Base-by-base conservation (phyloP, 2,797 vertebrate genomes). In the Sebastes aleutianus region DNA sequence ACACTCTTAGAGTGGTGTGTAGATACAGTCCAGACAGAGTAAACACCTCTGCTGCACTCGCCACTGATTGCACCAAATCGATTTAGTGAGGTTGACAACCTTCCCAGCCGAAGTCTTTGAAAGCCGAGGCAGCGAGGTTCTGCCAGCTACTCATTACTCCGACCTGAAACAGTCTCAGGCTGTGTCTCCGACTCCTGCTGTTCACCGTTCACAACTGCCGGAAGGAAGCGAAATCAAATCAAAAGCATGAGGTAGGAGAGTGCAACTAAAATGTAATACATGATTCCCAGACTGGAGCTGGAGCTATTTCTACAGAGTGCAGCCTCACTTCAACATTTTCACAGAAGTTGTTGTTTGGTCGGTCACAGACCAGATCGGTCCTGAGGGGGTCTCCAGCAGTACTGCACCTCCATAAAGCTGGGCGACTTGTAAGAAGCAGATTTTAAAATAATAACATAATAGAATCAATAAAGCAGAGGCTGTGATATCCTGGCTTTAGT, bases 171-270 rank as follows among this genome's bases (percentile, higher is more conserved):
- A 47, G 26, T 47, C 14, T 71, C 26, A 8, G 73, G 29, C 43
- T 70, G 22, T 18, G 57, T 78, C 12, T 58, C n/a, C 4, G 27
- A 31, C 54, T 73, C 56, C 70, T 71, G 62, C 61, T 80, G 63
- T 50, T 82, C 18, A 22, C 26, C 50, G 43, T 43, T 76, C 66
- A 63, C 34, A 79, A 79, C 22, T 56, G 31, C 27, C 58, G 22
- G 27, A 74, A 70, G 47, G 70, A n/a, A 12, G 39, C 16, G 67
- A 79, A 74, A 80, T 67, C 26, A 20, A 75, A 74, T 85, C 53
- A 79, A 78, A 81, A 56, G 29, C 39, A 58, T 1, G 26, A 70
- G 27, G 14, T 67, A 63, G 69, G 54, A 47, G 29, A 32, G 20
- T 27, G 65, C n/a, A 56, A 76, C 31, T 34, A 64, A 24, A 56